Evolutionary conservation across 2,797 vertebrate species (phyloP).

Genomic region (Agapornis canus): DNA sequence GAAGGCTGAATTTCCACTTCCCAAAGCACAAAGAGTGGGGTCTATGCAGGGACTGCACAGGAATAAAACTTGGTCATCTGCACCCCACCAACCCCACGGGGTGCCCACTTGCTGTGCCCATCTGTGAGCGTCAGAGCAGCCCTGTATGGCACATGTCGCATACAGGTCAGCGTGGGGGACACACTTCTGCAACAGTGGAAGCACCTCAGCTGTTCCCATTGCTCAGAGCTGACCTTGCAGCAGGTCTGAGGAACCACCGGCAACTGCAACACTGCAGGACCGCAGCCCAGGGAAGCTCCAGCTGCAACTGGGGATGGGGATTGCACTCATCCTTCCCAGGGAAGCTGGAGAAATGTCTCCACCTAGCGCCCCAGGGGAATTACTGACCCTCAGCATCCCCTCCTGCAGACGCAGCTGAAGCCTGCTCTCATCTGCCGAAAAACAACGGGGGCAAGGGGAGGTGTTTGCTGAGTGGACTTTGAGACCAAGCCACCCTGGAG

Average conservation of each 20-base stretch:
- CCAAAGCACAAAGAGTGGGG: neutral
- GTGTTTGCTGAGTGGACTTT: neutral
- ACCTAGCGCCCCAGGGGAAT: neutral
- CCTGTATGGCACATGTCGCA: rapidly evolving
- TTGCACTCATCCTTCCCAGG: neutral
- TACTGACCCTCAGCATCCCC: neutral
- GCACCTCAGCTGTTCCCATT: neutral
- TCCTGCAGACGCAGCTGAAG: neutral
- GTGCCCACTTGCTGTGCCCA: neutral
- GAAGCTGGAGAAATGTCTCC: neutral
- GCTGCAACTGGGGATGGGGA: neutral
- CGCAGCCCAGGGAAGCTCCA: neutral
- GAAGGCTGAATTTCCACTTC: neutral
- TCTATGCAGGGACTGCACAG: neutral
- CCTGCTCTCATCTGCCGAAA: neutral
- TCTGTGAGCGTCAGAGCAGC: neutral
- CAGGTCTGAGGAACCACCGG: neutral
- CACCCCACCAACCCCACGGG: neutral
- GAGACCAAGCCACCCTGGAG: neutral
- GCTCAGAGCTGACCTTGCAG: neutral
- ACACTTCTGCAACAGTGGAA: neutral
- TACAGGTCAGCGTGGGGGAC: neutral
- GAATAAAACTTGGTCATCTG: neutral
- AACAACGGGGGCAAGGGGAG: neutral
- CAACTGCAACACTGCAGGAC: neutral